Conservation (phyloP, 2,888 invertebrate species). For the Aphrophora alni region DNA sequence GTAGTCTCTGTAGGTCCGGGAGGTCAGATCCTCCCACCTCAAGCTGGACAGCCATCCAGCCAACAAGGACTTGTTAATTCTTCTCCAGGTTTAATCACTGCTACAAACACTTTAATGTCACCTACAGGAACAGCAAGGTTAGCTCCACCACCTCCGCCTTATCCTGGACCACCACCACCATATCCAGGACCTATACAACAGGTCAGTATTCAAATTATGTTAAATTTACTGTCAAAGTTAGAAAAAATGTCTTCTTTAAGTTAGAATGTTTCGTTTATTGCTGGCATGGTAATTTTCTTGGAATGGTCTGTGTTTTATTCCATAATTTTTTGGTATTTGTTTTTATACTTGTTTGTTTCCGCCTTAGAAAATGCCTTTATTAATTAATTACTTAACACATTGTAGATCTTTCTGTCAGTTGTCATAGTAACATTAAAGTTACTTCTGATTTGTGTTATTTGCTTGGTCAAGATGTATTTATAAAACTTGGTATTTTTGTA, state of each 20-base stretch:
- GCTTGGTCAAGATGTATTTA: too few species aligned
- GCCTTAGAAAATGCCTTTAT: background rate
- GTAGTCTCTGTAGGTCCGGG: slow-evolving; percentile 36
- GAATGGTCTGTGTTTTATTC: background rate
- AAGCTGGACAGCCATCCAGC: slow-evolving; percentile 26
- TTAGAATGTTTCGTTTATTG: background rate
- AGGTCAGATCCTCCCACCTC: slow-evolving; percentile 29
- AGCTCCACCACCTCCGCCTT: slow-evolving; percentile 66
- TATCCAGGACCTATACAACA: slow-evolving; percentile 63
- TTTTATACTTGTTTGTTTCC: background rate
- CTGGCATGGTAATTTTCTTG: background rate
- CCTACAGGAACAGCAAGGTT: slow-evolving; percentile 15
- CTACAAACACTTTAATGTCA: background rate
- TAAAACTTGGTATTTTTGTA: too few species aligned
- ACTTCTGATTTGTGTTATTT: too few species aligned
- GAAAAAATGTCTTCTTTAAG: too few species aligned
- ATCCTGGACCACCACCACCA: slow-evolving; percentile 73
- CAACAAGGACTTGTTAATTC: background rate
- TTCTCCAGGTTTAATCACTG: slow-evolving; percentile 11
- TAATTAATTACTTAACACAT: background rate
- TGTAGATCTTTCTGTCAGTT: background rate
- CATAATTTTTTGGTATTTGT: background rate
- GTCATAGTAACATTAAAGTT: background rate
- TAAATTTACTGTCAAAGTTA: background rate
- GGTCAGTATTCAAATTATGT: slow-evolving; percentile 25